These are phyloP conservation scores for Pangasius sanitwongsei DNA, from an alignment of 2,797 vertebrate species.

Conservation along the genomic window DNA sequence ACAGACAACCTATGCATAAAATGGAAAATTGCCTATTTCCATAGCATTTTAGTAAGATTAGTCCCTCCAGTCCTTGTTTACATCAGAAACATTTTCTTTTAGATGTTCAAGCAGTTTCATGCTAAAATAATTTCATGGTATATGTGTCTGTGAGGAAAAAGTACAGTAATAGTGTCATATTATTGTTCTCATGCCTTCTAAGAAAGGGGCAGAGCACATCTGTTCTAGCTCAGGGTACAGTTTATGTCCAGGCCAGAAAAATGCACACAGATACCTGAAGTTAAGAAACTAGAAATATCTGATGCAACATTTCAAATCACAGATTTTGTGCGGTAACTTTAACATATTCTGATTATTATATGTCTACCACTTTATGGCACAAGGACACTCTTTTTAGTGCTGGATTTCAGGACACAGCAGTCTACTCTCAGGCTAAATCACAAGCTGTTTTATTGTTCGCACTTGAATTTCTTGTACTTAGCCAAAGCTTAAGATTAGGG, in stretches of 20 bases:
- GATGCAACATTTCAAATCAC: conserved; percentile 1
- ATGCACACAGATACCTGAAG: background rate
- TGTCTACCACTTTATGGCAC: background rate
- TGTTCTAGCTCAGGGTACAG: background rate
- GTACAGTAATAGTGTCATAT: background rate
- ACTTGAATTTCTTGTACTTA: background rate
- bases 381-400: background rate
- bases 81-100: background rate
- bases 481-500: background rate
- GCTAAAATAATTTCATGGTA: background rate
- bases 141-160: background rate
- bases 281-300: background rate
- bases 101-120: background rate
- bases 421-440: conserved; percentile 19
- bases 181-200: background rate
- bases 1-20: background rate
- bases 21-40: background rate
- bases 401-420: background rate
- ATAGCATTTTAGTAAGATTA: background rate
- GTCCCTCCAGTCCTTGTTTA: background rate
- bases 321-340: background rate
- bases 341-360: background rate
- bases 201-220: background rate
- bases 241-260: background rate
- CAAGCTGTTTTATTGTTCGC: background rate